A percentile compares a stretch with the other conserved stretches of the same genome.
Evolutionary conservation across 2,888 invertebrate species (phyloP).

Genomic region (Diaperis boleti): DNA sequence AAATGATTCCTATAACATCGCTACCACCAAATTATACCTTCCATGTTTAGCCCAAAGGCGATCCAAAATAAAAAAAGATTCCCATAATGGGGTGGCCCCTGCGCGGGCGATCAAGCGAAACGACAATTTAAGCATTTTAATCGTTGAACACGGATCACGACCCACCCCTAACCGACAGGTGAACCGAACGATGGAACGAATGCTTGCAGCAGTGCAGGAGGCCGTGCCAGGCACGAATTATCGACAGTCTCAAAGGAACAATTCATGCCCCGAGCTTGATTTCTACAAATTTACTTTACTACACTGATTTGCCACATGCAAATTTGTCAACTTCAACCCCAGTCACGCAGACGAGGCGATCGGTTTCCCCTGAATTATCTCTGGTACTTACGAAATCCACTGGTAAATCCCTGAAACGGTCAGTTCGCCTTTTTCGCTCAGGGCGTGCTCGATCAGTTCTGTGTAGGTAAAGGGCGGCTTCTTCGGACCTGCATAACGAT

Average conservation of each 20-base stretch:
- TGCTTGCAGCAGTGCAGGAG: slow-evolving; percentile 44
- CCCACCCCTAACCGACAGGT: slow-evolving; percentile 49
- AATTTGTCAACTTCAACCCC: slow-evolving; percentile 46
- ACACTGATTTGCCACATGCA: slow-evolving; percentile 53
- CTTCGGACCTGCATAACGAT: slow-evolving; percentile 70
- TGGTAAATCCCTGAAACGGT: slow-evolving; percentile 93
- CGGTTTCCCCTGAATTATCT: neutral
- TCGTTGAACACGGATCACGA: slow-evolving; percentile 54
- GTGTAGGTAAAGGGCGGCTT: slow-evolving; percentile 94
- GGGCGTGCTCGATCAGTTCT: slow-evolving; percentile 88
- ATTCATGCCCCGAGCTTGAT: slow-evolving; percentile 39
- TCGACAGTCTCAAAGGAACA: slow-evolving; percentile 56
- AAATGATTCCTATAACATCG: too few relatives aligned
- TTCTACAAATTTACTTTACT: slow-evolving; percentile 52
- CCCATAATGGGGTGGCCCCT: neutral
- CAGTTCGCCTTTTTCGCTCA: slow-evolving; percentile 86
- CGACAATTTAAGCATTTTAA: slow-evolving; percentile 58
- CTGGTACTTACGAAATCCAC: slow-evolving; percentile 89
- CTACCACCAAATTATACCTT: too few relatives aligned
- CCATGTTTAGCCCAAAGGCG: neutral
- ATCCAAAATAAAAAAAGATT: slow-evolving; percentile 1
- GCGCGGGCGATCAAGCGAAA: slow-evolving; percentile 49
- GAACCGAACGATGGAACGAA: slow-evolving; percentile 40
- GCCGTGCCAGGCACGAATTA: slow-evolving; percentile 63
- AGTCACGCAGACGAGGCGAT: slow-evolving; percentile 18